Evolutionary conservation across 2,113 vertebrate species (phyloP), one percentile per base, ranked within the genome.

Genomic region (Xiphophorus hellerii): DNA sequence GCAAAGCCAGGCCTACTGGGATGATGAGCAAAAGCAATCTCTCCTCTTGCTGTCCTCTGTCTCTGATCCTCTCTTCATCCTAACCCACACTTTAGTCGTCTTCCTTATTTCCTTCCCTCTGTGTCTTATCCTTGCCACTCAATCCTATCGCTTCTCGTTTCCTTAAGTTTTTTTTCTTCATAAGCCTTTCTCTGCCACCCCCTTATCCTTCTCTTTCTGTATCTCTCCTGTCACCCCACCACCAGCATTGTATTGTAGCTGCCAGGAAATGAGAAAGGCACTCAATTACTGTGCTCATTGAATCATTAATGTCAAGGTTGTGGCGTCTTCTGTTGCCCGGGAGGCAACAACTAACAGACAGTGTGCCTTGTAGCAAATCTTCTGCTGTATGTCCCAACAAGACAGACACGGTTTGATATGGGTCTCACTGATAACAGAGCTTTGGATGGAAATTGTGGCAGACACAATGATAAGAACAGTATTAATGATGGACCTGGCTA

Each of bases 241-340:
- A 83, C 68, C 81, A 76, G 72, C 81, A 88, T 85, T 88, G 81
- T 88, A 87, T 89, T 84, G 84, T 80, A 69, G 85, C 87, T 91
- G 88, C 88, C 93, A 93, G 90, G 90, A 93, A 91, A 92, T 91
- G 88, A 92, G 90, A 90, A 87, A 90, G 85, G 79, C 91, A 92
- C 90, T 93, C 89, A 93, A 92, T 93, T 92, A 92, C 83, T 80
- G 87, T 90, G 88, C 83, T 93, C 91, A 93, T 91, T 91, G 90
- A 92, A 90, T 90, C 90, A 93, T 92, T 93, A 89, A 92, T 90
- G 89, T 90, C 88, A 91, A 92, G 87, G 86, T 86, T 91, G 88
- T 80, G 83, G 81, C 83, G 89, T 88, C 84, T 87, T 87, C 76
- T 86, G 71, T 74, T 87, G 84, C 78, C 90, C 86, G 80, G 84